Conservation (phyloP, 2,888 invertebrate species). For the Sinodicranocentrus sp. region DNA sequence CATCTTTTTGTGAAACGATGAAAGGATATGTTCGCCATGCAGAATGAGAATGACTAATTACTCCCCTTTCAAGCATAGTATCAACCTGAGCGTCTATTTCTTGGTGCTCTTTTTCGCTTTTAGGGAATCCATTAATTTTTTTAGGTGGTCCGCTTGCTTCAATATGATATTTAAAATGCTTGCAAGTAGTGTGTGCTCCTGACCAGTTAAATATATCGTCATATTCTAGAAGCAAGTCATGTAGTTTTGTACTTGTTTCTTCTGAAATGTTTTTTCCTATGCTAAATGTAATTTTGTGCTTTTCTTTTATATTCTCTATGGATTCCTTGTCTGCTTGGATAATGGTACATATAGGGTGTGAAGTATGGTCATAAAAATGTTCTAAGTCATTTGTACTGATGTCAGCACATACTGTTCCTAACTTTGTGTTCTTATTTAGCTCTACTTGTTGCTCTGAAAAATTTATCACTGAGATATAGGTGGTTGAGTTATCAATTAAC, state of each 20-base stretch:
- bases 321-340: not conserved
- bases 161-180: constrained; percentile 17
- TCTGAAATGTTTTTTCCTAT: not conserved
- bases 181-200: not conserved
- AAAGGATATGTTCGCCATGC: constrained; percentile 1
- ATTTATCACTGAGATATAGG: not conserved
- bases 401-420: not conserved
- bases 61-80: not conserved
- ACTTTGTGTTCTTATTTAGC: not conserved
- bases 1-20: constrained; percentile 8
- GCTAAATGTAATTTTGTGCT: constrained; percentile 20
- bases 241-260: not conserved
- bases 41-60: not conserved
- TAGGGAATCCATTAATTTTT: constrained; percentile 6
- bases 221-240: not conserved
- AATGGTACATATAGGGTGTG: too few relatives aligned
- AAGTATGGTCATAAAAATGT: not conserved
- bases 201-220: constrained; percentile 16
- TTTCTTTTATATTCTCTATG: not conserved
- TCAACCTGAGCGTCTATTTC: not conserved
- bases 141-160: not conserved
- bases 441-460: too few relatives aligned
- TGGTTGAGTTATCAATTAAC: too few relatives aligned
- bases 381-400: not conserved
- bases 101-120: constrained; percentile 32